Evolutionary conservation across 92 coral and sea anemone genomes (phyloP), one percentile per base, ranked within the genome.

Genomic region (Meandrina meandrites): DNA sequence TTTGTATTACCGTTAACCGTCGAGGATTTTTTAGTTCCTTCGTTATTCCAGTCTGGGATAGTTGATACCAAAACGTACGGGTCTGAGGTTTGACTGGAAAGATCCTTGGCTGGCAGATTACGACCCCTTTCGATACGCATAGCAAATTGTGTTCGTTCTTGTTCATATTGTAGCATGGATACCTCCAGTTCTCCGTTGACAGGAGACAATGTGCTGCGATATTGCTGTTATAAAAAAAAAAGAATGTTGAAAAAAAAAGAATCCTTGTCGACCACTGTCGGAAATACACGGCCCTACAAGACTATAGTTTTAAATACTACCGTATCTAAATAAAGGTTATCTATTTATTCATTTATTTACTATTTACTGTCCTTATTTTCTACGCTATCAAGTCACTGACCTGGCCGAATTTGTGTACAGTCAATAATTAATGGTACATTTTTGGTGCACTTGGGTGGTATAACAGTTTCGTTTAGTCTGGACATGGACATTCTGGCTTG

Each of bases 81-180:
- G 73, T 93, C 94, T 42, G 96, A 90, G 62, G 87, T 80, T 32
- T 90, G 86, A 31, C 89, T 79, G 36, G 93, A 91, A 27, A 85
- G 80, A 70, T 95, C 98, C 32, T 96, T 90, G 42, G 91, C 89
- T 0, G 95, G 87, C 9, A 95, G 89, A 84, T 91, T 86, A 60
- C 96, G 94, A 10, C 93, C 98, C 48, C 66, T 83, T n/a, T 91
- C 77, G 34, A 95, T 90, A 50, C 94, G 94, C 81, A 95, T 35
- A 11, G 77, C 82, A 53, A 95, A 88, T 75, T 83, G 76, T 35
- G 88, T 86, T 47, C 80, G 90, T 62, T 27, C 88, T 31, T 40
- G 82, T 30, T 91, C 96, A 75, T 89, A 95, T 70, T 87, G 90
- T 34, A 93, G 91, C 98, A 95, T 95, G 73, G 98, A 87, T 24